These are phyloP conservation scores for Hypanus sabinus DNA, from an alignment of 2,113 vertebrate species.

Conservation along the genomic window DNA sequence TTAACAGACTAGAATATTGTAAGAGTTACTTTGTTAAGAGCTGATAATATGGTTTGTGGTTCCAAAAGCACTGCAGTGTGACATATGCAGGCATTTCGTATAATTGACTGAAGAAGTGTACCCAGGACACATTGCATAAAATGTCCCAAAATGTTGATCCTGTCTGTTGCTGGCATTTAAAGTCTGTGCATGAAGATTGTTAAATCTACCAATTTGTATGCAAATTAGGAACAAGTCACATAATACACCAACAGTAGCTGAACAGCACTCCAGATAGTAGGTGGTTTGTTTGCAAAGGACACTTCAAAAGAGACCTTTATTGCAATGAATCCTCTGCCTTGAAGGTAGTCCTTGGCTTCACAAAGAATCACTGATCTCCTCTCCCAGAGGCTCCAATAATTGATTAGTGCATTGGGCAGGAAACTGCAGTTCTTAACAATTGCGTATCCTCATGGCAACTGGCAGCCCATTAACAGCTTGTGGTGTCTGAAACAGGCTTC, in stretches of 20 bases:
- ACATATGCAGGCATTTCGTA: background rate
- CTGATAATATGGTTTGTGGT: background rate
- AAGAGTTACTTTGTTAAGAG: background rate
- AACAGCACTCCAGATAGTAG: background rate
- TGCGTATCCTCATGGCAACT: background rate
- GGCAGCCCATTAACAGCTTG: background rate
- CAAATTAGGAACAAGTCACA: background rate
- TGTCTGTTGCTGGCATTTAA: background rate
- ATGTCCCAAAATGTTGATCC: background rate
- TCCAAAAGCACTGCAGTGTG: background rate
- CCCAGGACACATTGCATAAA: background rate
- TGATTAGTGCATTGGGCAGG: background rate
- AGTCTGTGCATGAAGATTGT: background rate
- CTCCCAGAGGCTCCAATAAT: background rate
- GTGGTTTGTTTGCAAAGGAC: background rate
- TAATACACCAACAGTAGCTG: background rate
- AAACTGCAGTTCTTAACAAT: background rate
- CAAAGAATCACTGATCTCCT: background rate
- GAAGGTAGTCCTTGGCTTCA: background rate
- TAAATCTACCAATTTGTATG: constrained; percentile 1
- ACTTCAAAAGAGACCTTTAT: background rate
- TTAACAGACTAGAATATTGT: background rate
- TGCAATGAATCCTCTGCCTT: background rate
- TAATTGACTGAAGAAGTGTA: background rate
- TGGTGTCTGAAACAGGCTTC: background rate